Evolutionary conservation across 2,797 vertebrate species (phyloP).

Genomic region (Mionectes olivaceus): DNA sequence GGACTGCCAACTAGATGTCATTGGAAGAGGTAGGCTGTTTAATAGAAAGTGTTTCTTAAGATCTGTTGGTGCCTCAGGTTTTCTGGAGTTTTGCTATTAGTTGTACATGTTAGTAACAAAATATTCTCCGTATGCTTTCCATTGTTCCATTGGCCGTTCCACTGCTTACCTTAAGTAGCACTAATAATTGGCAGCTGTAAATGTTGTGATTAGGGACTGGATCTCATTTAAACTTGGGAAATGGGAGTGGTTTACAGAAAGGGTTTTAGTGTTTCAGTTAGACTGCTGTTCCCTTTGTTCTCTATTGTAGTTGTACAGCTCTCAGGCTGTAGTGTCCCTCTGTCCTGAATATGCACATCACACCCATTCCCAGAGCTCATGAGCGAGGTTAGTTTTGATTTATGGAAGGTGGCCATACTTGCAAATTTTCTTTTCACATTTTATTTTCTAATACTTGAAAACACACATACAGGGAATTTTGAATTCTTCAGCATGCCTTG

Average conservation of each 20-base stretch:
- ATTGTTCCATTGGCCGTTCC: neutral
- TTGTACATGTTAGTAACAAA: neutral
- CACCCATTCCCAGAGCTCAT: neutral
- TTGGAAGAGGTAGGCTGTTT: neutral
- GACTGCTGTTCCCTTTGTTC: neutral
- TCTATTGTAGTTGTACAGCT: neutral
- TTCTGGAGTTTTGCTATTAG: neutral
- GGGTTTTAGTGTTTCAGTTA: neutral
- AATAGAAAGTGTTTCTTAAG: neutral
- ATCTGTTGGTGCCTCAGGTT: neutral
- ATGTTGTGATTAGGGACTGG: neutral
- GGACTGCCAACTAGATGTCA: neutral
- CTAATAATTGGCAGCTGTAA: neutral
- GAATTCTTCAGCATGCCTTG: neutral
- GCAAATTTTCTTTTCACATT: neutral
- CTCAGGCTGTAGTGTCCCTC: neutral
- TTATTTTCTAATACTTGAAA: neutral
- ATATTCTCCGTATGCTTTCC: neutral
- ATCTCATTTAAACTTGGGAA: neutral
- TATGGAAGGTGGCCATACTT: neutral
- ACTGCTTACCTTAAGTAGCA: fast-evolving
- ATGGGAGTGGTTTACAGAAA: neutral
- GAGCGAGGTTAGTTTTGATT: neutral
- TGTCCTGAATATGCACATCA: neutral
- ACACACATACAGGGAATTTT: neutral